phyloP scores from a whole-genome alignment of 2,797 vertebrate genomes.

The Tapera naevia region DNA sequence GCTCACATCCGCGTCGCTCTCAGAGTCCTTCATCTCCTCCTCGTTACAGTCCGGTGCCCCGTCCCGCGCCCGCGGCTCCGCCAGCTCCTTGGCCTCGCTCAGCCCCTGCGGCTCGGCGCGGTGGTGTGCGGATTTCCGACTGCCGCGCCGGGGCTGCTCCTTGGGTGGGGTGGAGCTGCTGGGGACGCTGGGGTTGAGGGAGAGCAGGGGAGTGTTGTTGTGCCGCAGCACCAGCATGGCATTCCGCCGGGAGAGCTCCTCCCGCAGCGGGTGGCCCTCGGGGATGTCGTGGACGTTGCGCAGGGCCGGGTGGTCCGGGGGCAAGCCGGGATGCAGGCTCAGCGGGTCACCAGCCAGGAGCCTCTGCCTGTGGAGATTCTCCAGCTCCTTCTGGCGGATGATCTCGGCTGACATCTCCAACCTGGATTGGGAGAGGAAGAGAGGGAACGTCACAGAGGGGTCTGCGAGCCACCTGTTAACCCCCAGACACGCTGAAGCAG shows the following conservation, averaged over 20 bases:
- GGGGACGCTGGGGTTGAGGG: conserved; percentile 79
- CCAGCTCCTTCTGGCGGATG: conserved; percentile 93
- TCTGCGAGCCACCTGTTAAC: rapidly evolving
- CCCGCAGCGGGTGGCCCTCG: conserved; percentile 87
- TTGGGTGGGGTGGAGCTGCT: conserved; percentile 59
- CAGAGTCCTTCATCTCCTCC: conserved; percentile 90
- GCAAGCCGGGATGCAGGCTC: conserved; percentile 82
- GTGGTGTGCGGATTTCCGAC: conserved; percentile 59
- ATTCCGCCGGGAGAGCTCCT: conserved; percentile 87
- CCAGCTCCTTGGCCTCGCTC: conserved; percentile 70
- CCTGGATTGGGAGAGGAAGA: conserved; percentile 59
- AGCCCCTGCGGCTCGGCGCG: conserved; percentile 54
- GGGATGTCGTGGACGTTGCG: conserved; percentile 88
- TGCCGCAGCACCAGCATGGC: conserved; percentile 93
- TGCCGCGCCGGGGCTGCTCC: conserved; percentile 73
- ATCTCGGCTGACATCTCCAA: conserved; percentile 96
- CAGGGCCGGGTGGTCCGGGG: conserved; percentile 87
- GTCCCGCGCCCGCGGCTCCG: conserved; percentile 67
- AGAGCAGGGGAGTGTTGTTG: conserved; percentile 84
- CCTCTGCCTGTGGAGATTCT: conserved; percentile 85
- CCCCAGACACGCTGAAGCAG: rapidly evolving
- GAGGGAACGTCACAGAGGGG: rapidly evolving
- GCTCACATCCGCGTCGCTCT: conserved; percentile 79
- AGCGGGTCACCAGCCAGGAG: conserved; percentile 81
- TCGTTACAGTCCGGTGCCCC: conserved; percentile 71